phyloP scores from a whole-genome alignment of 23 tunicate genomes.

The Halocynthia roretzi region DNA sequence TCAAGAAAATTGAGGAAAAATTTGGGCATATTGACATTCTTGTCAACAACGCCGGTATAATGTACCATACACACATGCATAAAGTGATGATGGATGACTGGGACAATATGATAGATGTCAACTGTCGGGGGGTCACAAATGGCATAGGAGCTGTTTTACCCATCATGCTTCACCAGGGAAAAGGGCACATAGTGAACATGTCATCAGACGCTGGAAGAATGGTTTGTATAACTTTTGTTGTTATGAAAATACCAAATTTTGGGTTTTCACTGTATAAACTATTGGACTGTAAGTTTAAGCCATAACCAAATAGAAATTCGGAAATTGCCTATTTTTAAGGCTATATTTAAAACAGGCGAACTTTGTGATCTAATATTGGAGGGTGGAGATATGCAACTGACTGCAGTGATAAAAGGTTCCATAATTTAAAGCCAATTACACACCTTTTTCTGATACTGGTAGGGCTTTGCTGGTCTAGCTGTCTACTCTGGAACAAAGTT shows the following conservation, averaged over 20 bases:
- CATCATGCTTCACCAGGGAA: conserved; percentile 43
- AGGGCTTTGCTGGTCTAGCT: conserved; percentile 90
- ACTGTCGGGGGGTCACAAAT: conserved; percentile 81
- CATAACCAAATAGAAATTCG: not conserved
- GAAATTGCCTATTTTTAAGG: too few relatives aligned
- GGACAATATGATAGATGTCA: conserved; percentile 75
- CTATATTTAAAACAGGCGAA: too few relatives aligned
- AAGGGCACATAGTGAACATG: conserved; percentile 82
- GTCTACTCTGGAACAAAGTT: conserved; percentile 96
- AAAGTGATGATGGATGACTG: conserved; percentile 68
- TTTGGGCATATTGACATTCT: conserved; percentile 59
- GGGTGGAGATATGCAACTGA: too few relatives aligned
- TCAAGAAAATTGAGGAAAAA: conserved; percentile 30
- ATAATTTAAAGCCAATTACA: not conserved
- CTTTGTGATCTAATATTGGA: too few relatives aligned
- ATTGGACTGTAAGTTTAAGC: not conserved
- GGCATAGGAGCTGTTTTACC: conserved; percentile 78
- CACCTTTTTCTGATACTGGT: not conserved
- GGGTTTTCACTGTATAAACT: not conserved
- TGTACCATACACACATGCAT: conserved; percentile 75
- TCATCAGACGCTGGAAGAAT: conserved; percentile 86
- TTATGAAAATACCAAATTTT: not conserved
- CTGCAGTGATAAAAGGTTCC: too few relatives aligned
- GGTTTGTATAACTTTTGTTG: conserved; percentile 24
- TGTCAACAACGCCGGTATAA: conserved; percentile 88